A percentile compares a stretch with the other conserved stretches of the same genome.
Evolutionary conservation across 2,888 invertebrate genomes (phyloP).

Genomic region (Globia sparganii): DNA sequence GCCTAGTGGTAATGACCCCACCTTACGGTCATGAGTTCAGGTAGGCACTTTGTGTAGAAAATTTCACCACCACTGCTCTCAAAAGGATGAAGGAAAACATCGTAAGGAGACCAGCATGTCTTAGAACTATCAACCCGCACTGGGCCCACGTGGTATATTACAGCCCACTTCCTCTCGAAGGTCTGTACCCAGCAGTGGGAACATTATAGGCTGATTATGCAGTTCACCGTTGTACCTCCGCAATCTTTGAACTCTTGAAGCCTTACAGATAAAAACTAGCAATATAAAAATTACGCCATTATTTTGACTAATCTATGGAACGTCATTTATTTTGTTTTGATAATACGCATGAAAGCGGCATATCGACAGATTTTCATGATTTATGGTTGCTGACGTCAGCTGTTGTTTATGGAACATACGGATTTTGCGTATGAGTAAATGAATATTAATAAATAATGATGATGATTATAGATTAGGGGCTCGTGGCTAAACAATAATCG

Average conservation of each 20-base stretch:
- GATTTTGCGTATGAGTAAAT: constrained; percentile 18
- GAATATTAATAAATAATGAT: constrained; percentile 3
- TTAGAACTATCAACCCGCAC: no score
- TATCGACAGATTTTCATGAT: constrained; percentile 33
- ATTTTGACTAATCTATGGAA: constrained; percentile 15
- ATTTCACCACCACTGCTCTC: no score
- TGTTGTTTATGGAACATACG: constrained; percentile 8
- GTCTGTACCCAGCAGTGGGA: no score
- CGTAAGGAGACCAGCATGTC: no score
- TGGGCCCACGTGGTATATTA: no score
- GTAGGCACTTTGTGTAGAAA: no score
- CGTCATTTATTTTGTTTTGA: constrained; percentile 11
- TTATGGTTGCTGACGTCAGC: constrained; percentile 19
- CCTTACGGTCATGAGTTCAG: no score
- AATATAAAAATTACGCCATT: constrained; percentile 14
- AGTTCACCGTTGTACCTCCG: not conserved
- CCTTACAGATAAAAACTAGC: not conserved
- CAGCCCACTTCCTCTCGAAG: no score
- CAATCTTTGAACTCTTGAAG: no score
- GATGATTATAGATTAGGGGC: not conserved
- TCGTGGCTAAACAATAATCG: not conserved
- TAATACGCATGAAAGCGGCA: constrained; percentile 33
- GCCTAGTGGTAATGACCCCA: no score
- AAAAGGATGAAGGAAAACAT: no score
- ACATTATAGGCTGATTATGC: no score